Percentiles rank a stretch among this genome's conserved stretches.
Conservation (phyloP, 2,113 vertebrate genomes). For the Scartelaos histophorus region DNA sequence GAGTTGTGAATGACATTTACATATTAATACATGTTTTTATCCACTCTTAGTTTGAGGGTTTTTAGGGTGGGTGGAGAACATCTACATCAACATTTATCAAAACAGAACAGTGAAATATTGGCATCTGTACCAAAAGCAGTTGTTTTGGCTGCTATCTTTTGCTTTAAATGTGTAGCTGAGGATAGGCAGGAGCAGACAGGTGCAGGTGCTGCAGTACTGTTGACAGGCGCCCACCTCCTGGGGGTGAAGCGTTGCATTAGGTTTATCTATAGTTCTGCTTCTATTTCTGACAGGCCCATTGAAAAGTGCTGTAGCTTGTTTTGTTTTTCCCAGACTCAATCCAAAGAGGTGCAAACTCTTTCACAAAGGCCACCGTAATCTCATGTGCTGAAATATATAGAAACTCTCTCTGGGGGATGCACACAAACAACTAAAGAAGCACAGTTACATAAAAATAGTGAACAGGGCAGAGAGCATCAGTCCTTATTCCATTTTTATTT, state of each 20-base stretch:
- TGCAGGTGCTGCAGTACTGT: slow-evolving; percentile 13
- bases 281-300: slow-evolving; percentile 58
- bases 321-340: slow-evolving; percentile 35
- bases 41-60: too few relatives aligned
- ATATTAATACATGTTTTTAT: too few relatives aligned
- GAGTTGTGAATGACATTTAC: too few relatives aligned
- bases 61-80: too few relatives aligned
- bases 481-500: too few relatives aligned
- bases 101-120: too few relatives aligned
- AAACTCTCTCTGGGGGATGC: too few relatives aligned
- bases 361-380: slow-evolving; percentile 57
- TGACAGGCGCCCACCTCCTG: slow-evolving; percentile 31
- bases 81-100: too few relatives aligned
- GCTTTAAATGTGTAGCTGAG: slow-evolving; percentile 12
- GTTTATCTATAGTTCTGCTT: slow-evolving; percentile 51
- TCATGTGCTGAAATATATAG: slow-evolving; percentile 22
- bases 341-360: slow-evolving; percentile 30
- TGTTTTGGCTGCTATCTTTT: slow-evolving; percentile 22
- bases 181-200: slow-evolving; percentile 13
- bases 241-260: slow-evolving; percentile 37
- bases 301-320: slow-evolving; percentile 43
- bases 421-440: slow-evolving; percentile 1
- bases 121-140: slow-evolving; percentile 32
- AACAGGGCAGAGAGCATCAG: too few relatives aligned
- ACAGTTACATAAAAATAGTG: too few relatives aligned